Conservation (phyloP, 2,888 invertebrate genomes). For the Tillus elongatus region DNA sequence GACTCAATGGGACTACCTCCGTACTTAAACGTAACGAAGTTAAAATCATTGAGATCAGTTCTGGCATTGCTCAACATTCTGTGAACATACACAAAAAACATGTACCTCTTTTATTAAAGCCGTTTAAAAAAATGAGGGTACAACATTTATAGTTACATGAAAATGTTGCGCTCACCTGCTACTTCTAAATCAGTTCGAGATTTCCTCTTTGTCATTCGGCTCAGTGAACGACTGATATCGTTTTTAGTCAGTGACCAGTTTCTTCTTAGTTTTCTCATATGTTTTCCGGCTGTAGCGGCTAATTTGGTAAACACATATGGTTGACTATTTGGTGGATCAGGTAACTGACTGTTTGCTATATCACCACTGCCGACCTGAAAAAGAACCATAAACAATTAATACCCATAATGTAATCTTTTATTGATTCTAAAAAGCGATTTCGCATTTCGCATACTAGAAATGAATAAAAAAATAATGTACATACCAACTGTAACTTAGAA, state of each 20-base stretch:
- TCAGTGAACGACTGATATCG: slow-evolving; percentile 51
- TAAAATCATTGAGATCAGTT: no score
- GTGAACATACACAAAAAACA: no score
- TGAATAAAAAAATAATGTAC: no score
- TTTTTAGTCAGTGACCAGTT: slow-evolving; percentile 48
- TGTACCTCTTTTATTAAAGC: no score
- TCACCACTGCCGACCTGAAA: slow-evolving; percentile 46
- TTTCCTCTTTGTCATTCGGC: slow-evolving; percentile 41
- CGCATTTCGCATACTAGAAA: no score
- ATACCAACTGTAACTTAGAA: slow-evolving; percentile 30
- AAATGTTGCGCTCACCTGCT: no score
- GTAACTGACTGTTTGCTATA: slow-evolving; percentile 47
- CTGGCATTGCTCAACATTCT: no score
- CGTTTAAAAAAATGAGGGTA: no score
- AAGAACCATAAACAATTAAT: slow-evolving; percentile 5
- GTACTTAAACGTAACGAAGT: no score
- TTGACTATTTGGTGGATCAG: slow-evolving; percentile 47
- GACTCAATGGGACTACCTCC: no score
- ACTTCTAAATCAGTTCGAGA: slow-evolving; percentile 31
- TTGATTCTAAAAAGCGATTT: background rate
- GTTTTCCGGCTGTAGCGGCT: slow-evolving; percentile 52
- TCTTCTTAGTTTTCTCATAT: slow-evolving; percentile 58
- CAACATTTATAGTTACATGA: no score
- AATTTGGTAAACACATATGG: slow-evolving; percentile 55
- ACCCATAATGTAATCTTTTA: background rate